Evolutionary conservation across 1,140 invertebrate genomes (phyloP).

Genomic region (Lasioglossum albipes): DNA sequence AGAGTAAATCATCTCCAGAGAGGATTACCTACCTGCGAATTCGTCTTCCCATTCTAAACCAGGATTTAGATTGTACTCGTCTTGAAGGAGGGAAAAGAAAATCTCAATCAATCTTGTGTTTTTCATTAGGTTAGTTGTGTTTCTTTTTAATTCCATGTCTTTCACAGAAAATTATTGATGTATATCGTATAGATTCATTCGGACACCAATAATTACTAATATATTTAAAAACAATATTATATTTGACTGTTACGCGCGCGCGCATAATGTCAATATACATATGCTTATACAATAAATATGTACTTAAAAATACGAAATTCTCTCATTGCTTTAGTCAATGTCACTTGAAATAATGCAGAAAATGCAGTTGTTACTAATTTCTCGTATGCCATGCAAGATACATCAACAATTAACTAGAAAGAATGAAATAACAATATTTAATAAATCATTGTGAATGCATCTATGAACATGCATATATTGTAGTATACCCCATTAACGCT

Average conservation of each 20-base stretch:
- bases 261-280: not conserved
- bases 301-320: not conserved
- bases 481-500: slow-evolving; percentile 43
- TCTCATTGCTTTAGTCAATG: not conserved
- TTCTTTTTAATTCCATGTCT: slow-evolving; percentile 59
- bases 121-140: slow-evolving; percentile 68
- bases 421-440: slow-evolving; percentile 52
- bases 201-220: slow-evolving; percentile 16
- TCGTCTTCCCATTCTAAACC: slow-evolving; percentile 99
- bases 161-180: slow-evolving; percentile 66
- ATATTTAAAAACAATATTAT: not conserved
- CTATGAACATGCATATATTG: slow-evolving; percentile 50
- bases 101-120: slow-evolving; percentile 81
- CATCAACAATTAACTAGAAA: slow-evolving; percentile 61
- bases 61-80: slow-evolving; percentile 99
- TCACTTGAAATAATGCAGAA: not conserved
- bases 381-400: slow-evolving; percentile 46
- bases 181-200: slow-evolving; percentile 35
- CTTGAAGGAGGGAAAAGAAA: slow-evolving; percentile 92
- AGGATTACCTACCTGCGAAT: slow-evolving; percentile 96
- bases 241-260: not conserved
- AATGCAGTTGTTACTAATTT: slow-evolving; percentile 8
- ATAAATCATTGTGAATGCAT: slow-evolving; percentile 44
- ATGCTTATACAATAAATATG: not conserved
- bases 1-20: slow-evolving; percentile 69